Base-by-base conservation (phyloP, 2,797 vertebrate species). In the Podarcis siculus region DNA sequence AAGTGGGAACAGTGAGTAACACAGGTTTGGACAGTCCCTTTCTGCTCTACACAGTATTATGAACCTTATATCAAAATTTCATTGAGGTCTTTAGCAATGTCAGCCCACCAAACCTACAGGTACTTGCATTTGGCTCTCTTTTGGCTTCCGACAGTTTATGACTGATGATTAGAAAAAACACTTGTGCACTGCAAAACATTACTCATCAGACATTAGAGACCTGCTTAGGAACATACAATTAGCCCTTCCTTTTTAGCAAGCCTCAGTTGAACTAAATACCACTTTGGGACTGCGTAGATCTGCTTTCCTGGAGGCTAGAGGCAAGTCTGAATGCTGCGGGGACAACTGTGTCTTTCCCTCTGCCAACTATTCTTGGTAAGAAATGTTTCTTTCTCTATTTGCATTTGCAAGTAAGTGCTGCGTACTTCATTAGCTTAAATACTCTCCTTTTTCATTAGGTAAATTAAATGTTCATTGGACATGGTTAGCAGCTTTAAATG, bases 361-460 rank as follows among this genome's bases (percentile, higher is more conserved):
- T 86, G 49, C 13, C 25, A 69, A 21, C 37, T 37, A 58, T 79
- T 86, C 69, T 35, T 5, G 35, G 13, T 76, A 37, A 73, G 55
- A 73, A 58, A 84, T 61, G 15, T 58, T 45, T 72, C 21, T 17
- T n/a, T 69, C 39, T n/a, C 8, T 15, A 58, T 86, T 79, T 86
- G 75, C 61, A 72, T 72, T 81, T 81, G 67, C 78, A 73, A 71
- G 42, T 80, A 73, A 87, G 27, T 73, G 21, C 4, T 61, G 67
- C 4, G 78, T 42, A 87, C 67, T 87, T 87, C 78, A 87, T 73
- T 87, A 80, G 67, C 86, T 81, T 61, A 87, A 87, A 87, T 80
- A 61, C 8, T 35, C 61, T 61, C 45, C 21, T 32, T 72, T 86
- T 61, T 81, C 77, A 87, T 80, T 81, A 80, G 35, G 67, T 61